Evolutionary conservation across 1,140 invertebrate species (phyloP).

Genomic region (Arctopsyche grandis): DNA sequence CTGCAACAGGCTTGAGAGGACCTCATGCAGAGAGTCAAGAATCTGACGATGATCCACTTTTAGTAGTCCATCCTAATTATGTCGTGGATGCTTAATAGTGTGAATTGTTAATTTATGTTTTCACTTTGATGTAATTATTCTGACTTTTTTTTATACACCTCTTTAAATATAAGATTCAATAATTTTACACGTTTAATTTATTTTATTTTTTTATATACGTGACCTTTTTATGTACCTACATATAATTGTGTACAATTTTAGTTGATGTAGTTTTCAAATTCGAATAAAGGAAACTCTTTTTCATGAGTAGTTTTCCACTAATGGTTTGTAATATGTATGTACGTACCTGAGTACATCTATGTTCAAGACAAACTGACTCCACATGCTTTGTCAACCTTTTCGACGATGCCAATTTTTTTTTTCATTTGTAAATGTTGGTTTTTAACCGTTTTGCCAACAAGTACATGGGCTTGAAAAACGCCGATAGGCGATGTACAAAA

Average conservation of each 20-base stretch:
- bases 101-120: neutral
- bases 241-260: neutral
- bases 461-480: no score
- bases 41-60: conserved; percentile 83
- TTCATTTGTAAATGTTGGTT: no score
- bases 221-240: neutral
- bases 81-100: conserved; percentile 72
- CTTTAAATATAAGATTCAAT: neutral
- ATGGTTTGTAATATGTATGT: no score
- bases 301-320: no score
- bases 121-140: neutral
- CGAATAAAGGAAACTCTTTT: no score
- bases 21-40: conserved; percentile 64
- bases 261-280: no score
- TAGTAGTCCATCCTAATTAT: conserved; percentile 97
- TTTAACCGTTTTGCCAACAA: no score
- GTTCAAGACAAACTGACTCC: no score
- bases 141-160: neutral
- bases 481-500: no score
- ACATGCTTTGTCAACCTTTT: no score
- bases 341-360: no score
- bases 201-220: neutral
- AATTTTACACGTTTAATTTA: neutral
- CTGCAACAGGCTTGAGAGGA: conserved; percentile 71
- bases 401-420: no score